Conservation (phyloP, 2,888 invertebrate species). For the Protophormia terraenovae region DNA sequence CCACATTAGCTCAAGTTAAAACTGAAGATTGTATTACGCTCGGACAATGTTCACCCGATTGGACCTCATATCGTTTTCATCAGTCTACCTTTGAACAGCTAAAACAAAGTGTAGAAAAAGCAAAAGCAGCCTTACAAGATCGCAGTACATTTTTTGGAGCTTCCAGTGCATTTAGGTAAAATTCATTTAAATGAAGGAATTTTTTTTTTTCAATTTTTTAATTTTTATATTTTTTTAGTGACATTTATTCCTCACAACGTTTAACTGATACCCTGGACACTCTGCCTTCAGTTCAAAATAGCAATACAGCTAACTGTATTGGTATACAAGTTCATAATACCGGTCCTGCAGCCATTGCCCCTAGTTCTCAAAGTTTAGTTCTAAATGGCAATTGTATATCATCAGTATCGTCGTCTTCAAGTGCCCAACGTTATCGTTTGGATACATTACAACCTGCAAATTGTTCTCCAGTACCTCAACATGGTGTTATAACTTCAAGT, state of each 20-base stretch:
- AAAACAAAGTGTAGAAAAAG: constrained; percentile 94
- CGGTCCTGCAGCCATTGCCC: constrained; percentile 69
- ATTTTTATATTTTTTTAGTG: constrained; percentile 71
- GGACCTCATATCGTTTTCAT: constrained; percentile 90
- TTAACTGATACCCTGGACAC: constrained; percentile 78
- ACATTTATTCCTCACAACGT: constrained; percentile 81
- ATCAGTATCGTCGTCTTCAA: constrained; percentile 75
- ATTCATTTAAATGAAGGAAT: neutral
- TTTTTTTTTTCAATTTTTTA: neutral
- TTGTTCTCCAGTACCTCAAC: constrained; percentile 78
- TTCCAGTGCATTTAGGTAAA: constrained; percentile 88
- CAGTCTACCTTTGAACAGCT: constrained; percentile 94
- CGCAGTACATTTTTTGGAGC: constrained; percentile 87
- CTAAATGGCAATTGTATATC: constrained; percentile 79
- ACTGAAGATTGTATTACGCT: constrained; percentile 82
- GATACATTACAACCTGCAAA: constrained; percentile 79
- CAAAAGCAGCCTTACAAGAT: constrained; percentile 92
- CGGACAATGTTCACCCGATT: constrained; percentile 85
- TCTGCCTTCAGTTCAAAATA: constrained; percentile 75
- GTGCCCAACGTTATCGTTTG: constrained; percentile 79
- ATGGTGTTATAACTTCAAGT: constrained; percentile 78
- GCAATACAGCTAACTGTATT: constrained; percentile 77
- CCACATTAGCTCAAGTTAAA: constrained; percentile 81
- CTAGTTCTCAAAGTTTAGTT: constrained; percentile 73
- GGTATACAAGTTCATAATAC: constrained; percentile 77